Conservation (phyloP, 2,888 invertebrate species). For the Autographa gamma region DNA sequence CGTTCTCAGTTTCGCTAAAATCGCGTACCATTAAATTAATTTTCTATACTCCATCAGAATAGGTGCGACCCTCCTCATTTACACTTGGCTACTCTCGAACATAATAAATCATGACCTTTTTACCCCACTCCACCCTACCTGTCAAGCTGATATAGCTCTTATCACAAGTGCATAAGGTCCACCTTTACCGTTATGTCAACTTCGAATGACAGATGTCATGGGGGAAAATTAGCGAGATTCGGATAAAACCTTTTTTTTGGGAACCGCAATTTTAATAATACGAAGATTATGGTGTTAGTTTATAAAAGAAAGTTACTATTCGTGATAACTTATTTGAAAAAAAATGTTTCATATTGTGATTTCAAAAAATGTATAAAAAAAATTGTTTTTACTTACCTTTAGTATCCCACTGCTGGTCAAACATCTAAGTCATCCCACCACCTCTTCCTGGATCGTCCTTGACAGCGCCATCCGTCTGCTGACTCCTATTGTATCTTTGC, state of each 20-base stretch:
- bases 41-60: constrained; percentile 47
- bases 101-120: constrained; percentile 66
- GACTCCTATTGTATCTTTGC: too few species aligned
- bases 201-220: constrained; percentile 41
- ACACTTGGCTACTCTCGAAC: constrained; percentile 62
- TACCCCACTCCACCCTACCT: constrained; percentile 38
- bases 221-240: constrained; percentile 46
- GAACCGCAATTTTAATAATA: constrained; percentile 26
- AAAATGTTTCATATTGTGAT: background rate
- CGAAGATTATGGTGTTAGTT: constrained; percentile 32
- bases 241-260: constrained; percentile 27
- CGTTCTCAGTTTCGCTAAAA: constrained; percentile 31
- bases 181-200: constrained; percentile 19
- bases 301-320: constrained; percentile 13
- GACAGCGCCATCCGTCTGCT: too few species aligned
- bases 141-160: constrained; percentile 46
- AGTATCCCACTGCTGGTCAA: too few species aligned
- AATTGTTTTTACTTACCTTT: too few species aligned
- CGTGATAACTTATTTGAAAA: background rate
- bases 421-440: too few species aligned
- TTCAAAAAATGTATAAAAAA: too few species aligned
- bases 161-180: constrained; percentile 32
- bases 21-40: constrained; percentile 45
- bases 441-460: too few species aligned
- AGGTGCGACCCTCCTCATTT: constrained; percentile 62